Conservation (phyloP, 2,888 invertebrate species). For the Diplazon laetatorius region DNA sequence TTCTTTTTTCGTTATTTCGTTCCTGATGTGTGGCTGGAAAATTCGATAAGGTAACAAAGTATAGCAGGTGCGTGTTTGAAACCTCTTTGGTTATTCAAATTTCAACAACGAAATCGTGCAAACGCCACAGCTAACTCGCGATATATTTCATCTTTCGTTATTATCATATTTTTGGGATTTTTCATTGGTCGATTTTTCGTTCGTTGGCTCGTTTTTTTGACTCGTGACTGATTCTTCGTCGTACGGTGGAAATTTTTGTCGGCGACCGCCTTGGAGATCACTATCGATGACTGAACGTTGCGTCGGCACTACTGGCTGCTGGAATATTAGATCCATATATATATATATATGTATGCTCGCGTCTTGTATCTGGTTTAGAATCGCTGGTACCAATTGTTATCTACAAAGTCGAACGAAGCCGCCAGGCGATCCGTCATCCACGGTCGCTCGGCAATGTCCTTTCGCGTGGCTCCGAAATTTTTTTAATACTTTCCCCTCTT, state of each 20-base stretch:
- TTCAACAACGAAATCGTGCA: constrained; percentile 37
- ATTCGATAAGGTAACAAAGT: constrained; percentile 13
- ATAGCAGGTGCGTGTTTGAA: background rate
- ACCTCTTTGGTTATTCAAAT: constrained; percentile 66
- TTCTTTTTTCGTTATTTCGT: background rate
- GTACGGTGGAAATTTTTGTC: constrained; percentile 67
- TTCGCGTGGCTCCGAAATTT: constrained; percentile 12
- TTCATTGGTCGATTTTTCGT: constrained; percentile 69
- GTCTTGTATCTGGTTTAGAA: constrained; percentile 69
- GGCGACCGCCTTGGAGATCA: constrained; percentile 71
- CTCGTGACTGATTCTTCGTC: constrained; percentile 45
- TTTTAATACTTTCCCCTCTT: background rate
- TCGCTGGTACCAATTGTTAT: constrained; percentile 75
- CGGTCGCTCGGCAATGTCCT: constrained; percentile 12
- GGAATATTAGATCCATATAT: constrained; percentile 12
- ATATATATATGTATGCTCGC: constrained; percentile 46
- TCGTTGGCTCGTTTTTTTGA: constrained; percentile 47
- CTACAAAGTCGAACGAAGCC: constrained; percentile 66
- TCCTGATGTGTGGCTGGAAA: constrained; percentile 1
- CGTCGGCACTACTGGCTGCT: constrained; percentile 2
- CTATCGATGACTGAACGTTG: constrained; percentile 45
- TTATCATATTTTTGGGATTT: constrained; percentile 76
- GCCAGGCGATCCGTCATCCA: constrained; percentile 69
- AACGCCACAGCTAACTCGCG: constrained; percentile 19
- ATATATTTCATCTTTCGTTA: constrained; percentile 65